Base-by-base conservation (phyloP, 2,797 vertebrate species). In the Vespertilio murinus region DNA sequence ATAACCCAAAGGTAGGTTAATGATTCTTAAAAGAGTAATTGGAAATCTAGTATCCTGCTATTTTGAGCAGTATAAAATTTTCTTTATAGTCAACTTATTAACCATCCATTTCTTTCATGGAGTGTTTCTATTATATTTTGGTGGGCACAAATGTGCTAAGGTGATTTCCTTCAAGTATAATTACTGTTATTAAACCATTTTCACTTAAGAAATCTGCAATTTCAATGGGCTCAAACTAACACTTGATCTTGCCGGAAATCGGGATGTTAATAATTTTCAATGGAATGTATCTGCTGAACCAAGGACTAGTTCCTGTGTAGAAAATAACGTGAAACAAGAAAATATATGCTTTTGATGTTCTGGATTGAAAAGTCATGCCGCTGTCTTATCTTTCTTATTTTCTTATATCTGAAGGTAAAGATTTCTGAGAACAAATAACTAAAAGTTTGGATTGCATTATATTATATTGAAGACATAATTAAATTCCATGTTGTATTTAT, bases 391-490 rank as follows among this genome's bases (percentile, higher is more conserved):
- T 91, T 81, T 88, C 20, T 79, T 81, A n/a, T 67, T 88, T 83
- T 52, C 18, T 59, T 64, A 35, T 87, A 70, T 52, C 6, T 73
- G 16, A 88, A 84, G 16, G 9, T 49, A 89, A 91, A 13, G 18
- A 38, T 2, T 89, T 75, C 22, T 4, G 84, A 61, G n/a, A n/a
- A 45, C 17, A 94, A 78, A 90, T 86, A 86, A 81, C 88, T 84
- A 61, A 78, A 93, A 75, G 17, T 67, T 92, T 78, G 16, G 64
- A 25, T 35, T 88, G 8, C 9, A 42, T 42, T 11, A 42, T 42
- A 84, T 47, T 88, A 38, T 86, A 86, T 18, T 83, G n/a, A 80
- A 79, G 25, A 75, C 20, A 69, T 42, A 94, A 91, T 74, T 90
- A 95, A 84, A 22, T 14, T 79, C 2, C 16, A 33, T 18, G 18